Evolutionary conservation across 2,888 invertebrate species (phyloP).

Genomic region (Lasioglossum vierecki): DNA sequence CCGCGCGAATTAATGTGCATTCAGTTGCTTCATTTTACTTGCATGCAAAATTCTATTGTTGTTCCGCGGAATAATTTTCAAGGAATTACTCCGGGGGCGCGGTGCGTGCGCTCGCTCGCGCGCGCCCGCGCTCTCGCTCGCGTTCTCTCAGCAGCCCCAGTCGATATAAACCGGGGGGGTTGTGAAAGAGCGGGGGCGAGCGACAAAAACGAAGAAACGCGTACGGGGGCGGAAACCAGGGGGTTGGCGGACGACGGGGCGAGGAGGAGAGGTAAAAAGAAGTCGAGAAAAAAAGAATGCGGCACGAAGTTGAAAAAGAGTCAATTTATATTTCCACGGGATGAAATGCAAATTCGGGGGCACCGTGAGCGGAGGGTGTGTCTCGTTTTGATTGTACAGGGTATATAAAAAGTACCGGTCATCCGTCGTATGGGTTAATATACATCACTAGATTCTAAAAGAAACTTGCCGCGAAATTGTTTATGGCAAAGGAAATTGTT

Average conservation of each 20-base stretch:
- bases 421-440: no score
- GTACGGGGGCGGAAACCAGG: neutral
- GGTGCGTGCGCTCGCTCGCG: constrained; percentile 8
- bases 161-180: constrained; percentile 39
- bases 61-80: constrained; percentile 58
- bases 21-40: constrained; percentile 60
- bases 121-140: neutral
- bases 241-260: neutral
- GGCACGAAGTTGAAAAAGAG: constrained; percentile 28
- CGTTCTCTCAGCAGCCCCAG: neutral
- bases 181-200: neutral
- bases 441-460: no score
- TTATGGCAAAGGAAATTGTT: no score
- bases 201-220: constrained; percentile 15
- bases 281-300: neutral
- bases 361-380: constrained; percentile 26
- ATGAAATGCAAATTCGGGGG: constrained; percentile 51
- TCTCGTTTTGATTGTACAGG: constrained; percentile 17
- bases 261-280: neutral
- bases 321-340: constrained; percentile 43
- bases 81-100: constrained; percentile 51
- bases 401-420: no score
- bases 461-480: no score
- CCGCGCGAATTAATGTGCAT: constrained; percentile 54
- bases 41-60: constrained; percentile 59